These are phyloP conservation scores for Patella pellucida DNA, from an alignment of 2,888 invertebrate genomes.

Conservation along the genomic window DNA sequence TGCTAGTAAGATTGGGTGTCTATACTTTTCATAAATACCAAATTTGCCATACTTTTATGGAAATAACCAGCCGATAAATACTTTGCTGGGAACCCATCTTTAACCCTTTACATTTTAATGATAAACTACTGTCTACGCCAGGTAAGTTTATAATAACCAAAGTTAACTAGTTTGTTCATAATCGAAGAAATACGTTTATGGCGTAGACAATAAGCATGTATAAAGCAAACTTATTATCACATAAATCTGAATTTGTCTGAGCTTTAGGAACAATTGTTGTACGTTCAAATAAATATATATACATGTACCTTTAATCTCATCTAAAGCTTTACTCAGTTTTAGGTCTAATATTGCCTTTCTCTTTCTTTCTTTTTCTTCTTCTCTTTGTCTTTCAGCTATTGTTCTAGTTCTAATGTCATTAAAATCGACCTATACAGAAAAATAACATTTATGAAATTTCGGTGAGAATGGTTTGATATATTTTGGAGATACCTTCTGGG, in stretches of 20 bases:
- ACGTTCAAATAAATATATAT: neutral
- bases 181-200: too few species aligned
- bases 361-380: slow-evolving; percentile 61
- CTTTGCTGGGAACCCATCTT: too few species aligned
- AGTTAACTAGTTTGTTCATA: too few species aligned
- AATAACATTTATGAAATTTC: neutral
- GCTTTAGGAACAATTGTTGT: neutral
- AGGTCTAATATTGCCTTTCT: slow-evolving; percentile 54
- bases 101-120: too few species aligned
- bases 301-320: slow-evolving; percentile 63
- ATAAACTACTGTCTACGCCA: too few species aligned
- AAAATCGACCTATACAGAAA: slow-evolving; percentile 69
- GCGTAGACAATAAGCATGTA: too few species aligned
- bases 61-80: too few species aligned
- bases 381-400: slow-evolving; percentile 60
- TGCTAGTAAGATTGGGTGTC: too few species aligned
- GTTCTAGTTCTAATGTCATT: slow-evolving; percentile 65
- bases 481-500: neutral
- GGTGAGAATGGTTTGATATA: neutral
- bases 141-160: too few species aligned
- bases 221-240: too few species aligned
- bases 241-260: neutral
- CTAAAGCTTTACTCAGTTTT: slow-evolving; percentile 60
- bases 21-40: too few species aligned
- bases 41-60: too few species aligned